Conservation (phyloP, 2,888 invertebrate genomes). For the Panopea generosa region DNA sequence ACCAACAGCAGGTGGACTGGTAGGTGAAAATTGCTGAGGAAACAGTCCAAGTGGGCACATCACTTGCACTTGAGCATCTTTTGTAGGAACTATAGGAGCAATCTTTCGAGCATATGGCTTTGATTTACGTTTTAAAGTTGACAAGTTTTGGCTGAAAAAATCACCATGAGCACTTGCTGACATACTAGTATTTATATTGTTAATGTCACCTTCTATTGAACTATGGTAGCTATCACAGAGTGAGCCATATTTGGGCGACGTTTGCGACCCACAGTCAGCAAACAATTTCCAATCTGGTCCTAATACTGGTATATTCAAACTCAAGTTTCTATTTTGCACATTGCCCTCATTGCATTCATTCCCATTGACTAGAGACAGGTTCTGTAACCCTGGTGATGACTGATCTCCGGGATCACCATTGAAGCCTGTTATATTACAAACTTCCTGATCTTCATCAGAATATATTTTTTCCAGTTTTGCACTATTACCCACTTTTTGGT, state of each 20-base stretch:
- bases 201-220: slow-evolving; percentile 29
- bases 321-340: slow-evolving; percentile 47
- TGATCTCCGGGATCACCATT: slow-evolving; percentile 35
- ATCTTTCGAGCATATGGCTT: slow-evolving; percentile 66
- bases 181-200: slow-evolving; percentile 25
- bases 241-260: slow-evolving; percentile 61
- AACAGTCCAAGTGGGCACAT: slow-evolving; percentile 67
- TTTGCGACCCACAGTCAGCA: slow-evolving; percentile 62
- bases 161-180: slow-evolving; percentile 49
- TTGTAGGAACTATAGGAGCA: slow-evolving; percentile 57
- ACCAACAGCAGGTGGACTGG: slow-evolving; percentile 12
- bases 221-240: slow-evolving; percentile 57
- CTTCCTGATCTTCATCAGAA: slow-evolving; percentile 78
- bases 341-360: slow-evolving; percentile 39
- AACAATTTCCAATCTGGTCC: slow-evolving; percentile 61
- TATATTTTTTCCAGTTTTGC: slow-evolving; percentile 60
- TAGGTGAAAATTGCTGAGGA: slow-evolving; percentile 38
- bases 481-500: slow-evolving; percentile 19
- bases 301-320: slow-evolving; percentile 56
- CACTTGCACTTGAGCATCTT: slow-evolving; percentile 69
- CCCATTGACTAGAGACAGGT: slow-evolving; percentile 45
- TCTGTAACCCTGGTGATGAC: slow-evolving; percentile 39
- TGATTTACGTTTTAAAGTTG: slow-evolving; percentile 48
- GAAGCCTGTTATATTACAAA: slow-evolving; percentile 73
- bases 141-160: slow-evolving; percentile 34